These are phyloP conservation scores for Tethya wilhelma DNA, from an alignment of 37 sponge, comb jelly and placozoan genomes.

Conservation along the genomic window DNA sequence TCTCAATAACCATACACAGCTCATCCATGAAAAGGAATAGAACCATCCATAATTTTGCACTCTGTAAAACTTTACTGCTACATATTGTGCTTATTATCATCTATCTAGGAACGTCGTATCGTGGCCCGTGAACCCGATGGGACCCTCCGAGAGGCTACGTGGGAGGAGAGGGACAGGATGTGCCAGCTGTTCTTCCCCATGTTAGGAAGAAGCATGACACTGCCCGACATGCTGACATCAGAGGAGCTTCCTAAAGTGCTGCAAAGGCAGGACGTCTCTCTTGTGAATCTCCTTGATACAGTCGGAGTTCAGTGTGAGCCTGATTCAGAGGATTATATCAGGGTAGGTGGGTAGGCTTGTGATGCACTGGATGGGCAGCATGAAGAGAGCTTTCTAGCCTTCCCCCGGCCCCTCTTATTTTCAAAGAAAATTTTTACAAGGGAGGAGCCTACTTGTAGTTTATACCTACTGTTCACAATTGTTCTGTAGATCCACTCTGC, in stretches of 20 bases:
- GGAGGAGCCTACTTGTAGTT: too few species aligned
- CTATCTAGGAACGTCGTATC: constrained; percentile 56
- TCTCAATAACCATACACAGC: too few species aligned
- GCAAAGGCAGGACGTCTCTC: constrained; percentile 15
- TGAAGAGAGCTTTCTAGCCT: not conserved
- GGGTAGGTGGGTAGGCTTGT: constrained; percentile 38
- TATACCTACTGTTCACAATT: not conserved
- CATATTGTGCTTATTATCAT: not conserved
- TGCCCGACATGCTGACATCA: constrained; percentile 62
- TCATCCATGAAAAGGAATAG: too few species aligned
- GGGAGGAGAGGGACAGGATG: constrained; percentile 87
- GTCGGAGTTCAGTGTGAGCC: constrained; percentile 71
- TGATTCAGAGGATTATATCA: constrained; percentile 79
- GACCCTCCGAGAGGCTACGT: constrained; percentile 73
- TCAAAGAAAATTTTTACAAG: too few species aligned
- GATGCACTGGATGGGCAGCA: not conserved
- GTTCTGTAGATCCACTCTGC: constrained; percentile 56
- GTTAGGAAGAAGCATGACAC: constrained; percentile 62
- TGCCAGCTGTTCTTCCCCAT: constrained; percentile 76
- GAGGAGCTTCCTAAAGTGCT: constrained; percentile 28
- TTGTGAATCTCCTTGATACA: constrained; percentile 72
- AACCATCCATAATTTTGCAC: not conserved
- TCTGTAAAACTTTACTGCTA: not conserved
- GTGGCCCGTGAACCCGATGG: constrained; percentile 82
- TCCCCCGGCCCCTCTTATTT: not conserved